Conservation (phyloP, 2,888 invertebrate species). For the Rotaria macrura region DNA sequence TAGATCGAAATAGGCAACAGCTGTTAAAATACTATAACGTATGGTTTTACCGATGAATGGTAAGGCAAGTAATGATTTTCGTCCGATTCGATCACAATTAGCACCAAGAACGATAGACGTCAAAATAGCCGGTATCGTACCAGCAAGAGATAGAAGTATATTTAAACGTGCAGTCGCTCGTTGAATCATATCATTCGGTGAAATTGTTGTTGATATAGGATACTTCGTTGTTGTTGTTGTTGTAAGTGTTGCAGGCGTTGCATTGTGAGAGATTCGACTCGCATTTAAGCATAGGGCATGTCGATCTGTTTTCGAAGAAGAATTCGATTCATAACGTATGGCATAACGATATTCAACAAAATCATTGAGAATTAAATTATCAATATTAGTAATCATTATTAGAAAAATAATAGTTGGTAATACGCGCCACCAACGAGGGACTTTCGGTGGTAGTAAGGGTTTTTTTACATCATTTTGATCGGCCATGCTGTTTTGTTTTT, state of each 20-base stretch:
- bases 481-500: neutral
- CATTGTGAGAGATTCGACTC: neutral
- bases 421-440: conserved; percentile 10
- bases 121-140: neutral
- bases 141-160: neutral
- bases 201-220: neutral
- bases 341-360: conserved; percentile 10
- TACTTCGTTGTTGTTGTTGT: neutral
- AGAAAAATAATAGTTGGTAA: neutral
- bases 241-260: neutral
- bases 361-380: conserved; percentile 1
- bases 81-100: conserved; percentile 5
- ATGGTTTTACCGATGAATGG: neutral
- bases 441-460: neutral
- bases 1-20: neutral
- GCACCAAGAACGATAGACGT: neutral
- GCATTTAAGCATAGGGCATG: neutral
- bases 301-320: neutral
- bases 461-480: neutral
- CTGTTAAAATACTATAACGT: neutral
- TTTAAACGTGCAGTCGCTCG: neutral
- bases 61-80: neutral
- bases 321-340: neutral
- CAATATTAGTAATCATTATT: neutral
- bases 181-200: neutral